Conservation (phyloP, 2,888 invertebrate species). For the Drosophila sordidula region DNA sequence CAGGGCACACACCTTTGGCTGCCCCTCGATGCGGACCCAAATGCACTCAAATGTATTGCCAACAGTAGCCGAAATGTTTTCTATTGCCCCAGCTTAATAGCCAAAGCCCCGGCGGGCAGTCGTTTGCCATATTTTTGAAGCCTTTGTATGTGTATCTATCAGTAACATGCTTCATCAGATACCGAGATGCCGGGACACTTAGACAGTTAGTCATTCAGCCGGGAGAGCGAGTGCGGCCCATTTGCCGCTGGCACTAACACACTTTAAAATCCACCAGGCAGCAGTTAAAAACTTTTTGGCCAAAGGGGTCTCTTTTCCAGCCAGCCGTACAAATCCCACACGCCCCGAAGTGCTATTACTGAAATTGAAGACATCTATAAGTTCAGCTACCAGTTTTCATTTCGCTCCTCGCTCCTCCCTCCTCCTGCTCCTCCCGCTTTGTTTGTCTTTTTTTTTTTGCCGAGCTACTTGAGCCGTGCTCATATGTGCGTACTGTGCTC, state of each 20-base stretch:
- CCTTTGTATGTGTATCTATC: conserved; percentile 38
- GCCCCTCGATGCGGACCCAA: neutral
- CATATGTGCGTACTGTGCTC: conserved; percentile 50
- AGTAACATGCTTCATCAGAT: conserved; percentile 43
- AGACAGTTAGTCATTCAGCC: conserved; percentile 38
- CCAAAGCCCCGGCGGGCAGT: conserved; percentile 56
- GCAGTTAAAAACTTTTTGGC: conserved; percentile 74
- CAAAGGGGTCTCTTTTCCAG: conserved; percentile 47
- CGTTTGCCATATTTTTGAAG: conserved; percentile 70
- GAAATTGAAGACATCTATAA: conserved; percentile 81
- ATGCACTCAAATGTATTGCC: conserved; percentile 66
- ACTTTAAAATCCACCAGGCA: conserved; percentile 72
- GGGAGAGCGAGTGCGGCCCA: neutral
- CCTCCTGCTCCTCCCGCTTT: conserved; percentile 1
- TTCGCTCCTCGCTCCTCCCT: conserved; percentile 21
- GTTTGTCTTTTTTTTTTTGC: conserved; percentile 7
- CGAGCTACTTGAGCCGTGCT: conserved; percentile 30
- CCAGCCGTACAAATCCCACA: conserved; percentile 55
- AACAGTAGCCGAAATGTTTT: conserved; percentile 52
- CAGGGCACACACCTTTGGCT: conserved; percentile 5
- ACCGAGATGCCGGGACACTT: conserved; percentile 29
- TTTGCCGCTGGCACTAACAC: conserved; percentile 46
- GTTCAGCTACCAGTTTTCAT: conserved; percentile 47
- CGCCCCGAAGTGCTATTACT: conserved; percentile 78
- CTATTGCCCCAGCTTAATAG: conserved; percentile 63